Conservation (phyloP, 2,888 invertebrate genomes). For the Orthosia cruda region DNA sequence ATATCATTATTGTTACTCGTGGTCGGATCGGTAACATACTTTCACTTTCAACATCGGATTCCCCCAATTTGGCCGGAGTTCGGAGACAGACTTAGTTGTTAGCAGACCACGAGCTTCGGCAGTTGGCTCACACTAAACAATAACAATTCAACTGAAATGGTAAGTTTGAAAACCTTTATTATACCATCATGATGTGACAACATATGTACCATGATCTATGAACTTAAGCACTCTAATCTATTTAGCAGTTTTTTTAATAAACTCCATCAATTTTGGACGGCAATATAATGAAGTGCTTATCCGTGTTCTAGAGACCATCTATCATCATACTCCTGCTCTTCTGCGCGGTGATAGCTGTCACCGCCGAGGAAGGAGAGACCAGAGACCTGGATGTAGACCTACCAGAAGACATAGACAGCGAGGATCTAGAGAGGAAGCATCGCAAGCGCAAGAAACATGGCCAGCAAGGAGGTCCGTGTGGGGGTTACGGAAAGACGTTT, state of each 20-base stretch:
- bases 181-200: neutral
- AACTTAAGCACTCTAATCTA: neutral
- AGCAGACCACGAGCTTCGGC: constrained; percentile 59
- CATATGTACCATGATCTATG: neutral
- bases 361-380: constrained; percentile 74
- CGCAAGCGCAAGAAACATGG: constrained; percentile 84
- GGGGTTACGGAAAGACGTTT: constrained; percentile 81
- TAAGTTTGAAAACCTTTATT: constrained; percentile 8
- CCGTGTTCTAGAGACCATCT: constrained; percentile 74
- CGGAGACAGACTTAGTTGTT: constrained; percentile 65
- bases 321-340: constrained; percentile 76
- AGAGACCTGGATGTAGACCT: constrained; percentile 79
- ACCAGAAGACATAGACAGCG: constrained; percentile 70
- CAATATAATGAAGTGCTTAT: constrained; percentile 23
- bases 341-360: constrained; percentile 67
- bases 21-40: constrained; percentile 77
- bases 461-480: constrained; percentile 77
- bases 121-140: constrained; percentile 45
- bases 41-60: constrained; percentile 83
- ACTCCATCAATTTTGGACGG: neutral
- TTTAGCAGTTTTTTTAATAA: no score
- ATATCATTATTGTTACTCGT: constrained; percentile 78
- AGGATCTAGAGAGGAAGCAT: constrained; percentile 81
- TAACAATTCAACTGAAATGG: constrained; percentile 50
- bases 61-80: constrained; percentile 70